Evolutionary conservation across 2,113 vertebrate genomes (phyloP), one percentile per base, ranked within the genome.

Genomic region (Catagonus wagneri): DNA sequence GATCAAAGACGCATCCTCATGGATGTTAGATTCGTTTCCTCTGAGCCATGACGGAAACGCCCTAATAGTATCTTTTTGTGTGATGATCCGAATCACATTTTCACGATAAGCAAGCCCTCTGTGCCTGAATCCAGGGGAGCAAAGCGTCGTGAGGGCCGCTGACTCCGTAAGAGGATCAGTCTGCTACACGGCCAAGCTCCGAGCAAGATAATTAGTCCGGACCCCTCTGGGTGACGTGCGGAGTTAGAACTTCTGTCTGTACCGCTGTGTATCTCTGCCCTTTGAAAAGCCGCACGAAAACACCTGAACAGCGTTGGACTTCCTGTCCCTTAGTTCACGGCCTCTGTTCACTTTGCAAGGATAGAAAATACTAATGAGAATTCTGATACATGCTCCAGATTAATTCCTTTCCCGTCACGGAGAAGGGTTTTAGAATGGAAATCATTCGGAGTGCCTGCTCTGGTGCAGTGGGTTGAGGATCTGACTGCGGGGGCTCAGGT

Each of bases 241-340:
- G 52, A 27, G 17, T n/a, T n/a, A 65, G 54, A 39, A 4, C 14
- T 81, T 34, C 50, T 76, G 50, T 60, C 44, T 6, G 0, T n/a
- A 6, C 54, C 12, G 22, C 19, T 23, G 13, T 12, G 20, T 16
- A 78, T 7, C 19, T n/a, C 12, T n/a, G 50, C 17, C 32, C 22
- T 78, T 5, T 11, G 63, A 68, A 60, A 84, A 15, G 9, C 6
- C 34, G 83, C 22, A 7, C 27, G 34, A 22, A 83, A 56, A 5
- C 17, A 2, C 22, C 5, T 11, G 5, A 25, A 11, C 1, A 19
- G 4, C 5, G 9, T 3, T 15, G 1, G 13, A 27, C 36, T 36
- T 83, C 39, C n/a, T 27, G 1, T 25, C 2, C 1, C 29, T 78
- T 32, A 7, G 25, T 27, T 86, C 10, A 19, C 23, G 23, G 9